Evolutionary conservation across 2,888 invertebrate genomes (phyloP), one percentile per base, ranked within the genome.

Genomic region (Fragum whitleyi): DNA sequence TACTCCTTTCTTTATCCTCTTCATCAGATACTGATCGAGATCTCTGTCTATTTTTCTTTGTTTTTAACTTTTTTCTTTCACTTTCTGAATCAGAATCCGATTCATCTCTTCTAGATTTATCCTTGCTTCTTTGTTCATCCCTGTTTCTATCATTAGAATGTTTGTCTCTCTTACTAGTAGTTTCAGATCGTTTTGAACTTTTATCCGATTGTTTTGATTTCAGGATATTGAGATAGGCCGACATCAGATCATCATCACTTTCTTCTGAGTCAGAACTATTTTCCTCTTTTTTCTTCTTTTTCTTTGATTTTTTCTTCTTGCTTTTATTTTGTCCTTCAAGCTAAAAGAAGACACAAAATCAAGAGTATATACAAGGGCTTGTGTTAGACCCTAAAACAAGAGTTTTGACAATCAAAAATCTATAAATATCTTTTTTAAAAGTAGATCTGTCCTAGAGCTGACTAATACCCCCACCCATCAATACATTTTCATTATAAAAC

Each of bases 261-360:
- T 92, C 92, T 28, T 89, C 91, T 26, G 88, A 88, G 69, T 86
- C 88, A 53, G 82, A 83, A 42, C 71, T 71, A 9, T 75, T 59
- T 59, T 90, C 92, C 86, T 91, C 94, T 75, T 92, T 94, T 79
- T 94, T 94, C 93, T 90, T 91, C 72, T 90, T 90, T 62, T 88
- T 87, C 86, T 91, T 94, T 74, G 93, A 94, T 81, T 94, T 94
- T 93, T 90, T 91, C 72, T 94, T 82, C 95, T 95, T 91, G 96
- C 57, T 32, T 51, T 59, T 51, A n/a, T 81, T 77, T 62, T 81
- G 69, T 69, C 53, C 55, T 55, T 83, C 77, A 65, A 78, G 74
- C 82, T 82, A 16, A 5, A 47, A 36, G 3, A 36, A n/a, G n/a
- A n/a, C n/a, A 42, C 9, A 42, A 53, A 21, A 76, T 57, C 16